Evolutionary conservation across 2,888 invertebrate genomes (phyloP).

Genomic region (Ariolimax columbianus): DNA sequence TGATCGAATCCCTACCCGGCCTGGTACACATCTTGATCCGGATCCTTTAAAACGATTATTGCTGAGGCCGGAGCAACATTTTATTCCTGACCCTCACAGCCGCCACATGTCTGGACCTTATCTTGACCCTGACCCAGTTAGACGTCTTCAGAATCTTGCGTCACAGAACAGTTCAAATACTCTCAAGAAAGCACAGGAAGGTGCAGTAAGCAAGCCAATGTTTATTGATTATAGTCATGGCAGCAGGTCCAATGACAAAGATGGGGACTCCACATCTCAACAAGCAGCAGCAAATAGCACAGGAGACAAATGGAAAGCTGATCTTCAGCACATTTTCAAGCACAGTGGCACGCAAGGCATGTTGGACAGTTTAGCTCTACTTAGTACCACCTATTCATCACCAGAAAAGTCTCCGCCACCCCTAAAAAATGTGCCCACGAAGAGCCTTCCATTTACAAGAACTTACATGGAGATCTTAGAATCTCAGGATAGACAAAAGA

Average conservation of each 20-base stretch:
- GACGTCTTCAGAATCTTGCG: not conserved
- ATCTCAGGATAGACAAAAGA: not conserved
- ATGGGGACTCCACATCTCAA: not conserved
- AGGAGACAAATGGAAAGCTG: constrained; percentile 18
- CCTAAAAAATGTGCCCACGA: not conserved
- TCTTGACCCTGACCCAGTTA: constrained; percentile 7
- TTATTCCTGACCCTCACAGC: not conserved
- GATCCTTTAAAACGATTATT: not conserved
- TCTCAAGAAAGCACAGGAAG: not conserved
- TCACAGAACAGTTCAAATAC: not conserved
- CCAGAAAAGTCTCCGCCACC: constrained; percentile 11
- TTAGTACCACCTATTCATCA: not conserved
- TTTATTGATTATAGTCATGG: constrained; percentile 13
- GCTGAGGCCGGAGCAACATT: not conserved
- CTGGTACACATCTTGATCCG: not conserved
- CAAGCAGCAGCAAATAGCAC: not conserved
- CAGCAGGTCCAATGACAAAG: not conserved
- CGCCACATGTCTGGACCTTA: not conserved
- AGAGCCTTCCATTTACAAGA: constrained; percentile 9
- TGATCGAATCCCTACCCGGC: not conserved
- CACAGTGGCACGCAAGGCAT: not conserved
- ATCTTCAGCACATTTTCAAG: constrained; percentile 7
- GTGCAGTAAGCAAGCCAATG: not conserved
- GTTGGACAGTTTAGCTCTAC: constrained; percentile 1
- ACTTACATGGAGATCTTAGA: constrained; percentile 10